Evolutionary conservation across 1,140 invertebrate genomes (phyloP).

Genomic region (Tribolium castaneum): DNA sequence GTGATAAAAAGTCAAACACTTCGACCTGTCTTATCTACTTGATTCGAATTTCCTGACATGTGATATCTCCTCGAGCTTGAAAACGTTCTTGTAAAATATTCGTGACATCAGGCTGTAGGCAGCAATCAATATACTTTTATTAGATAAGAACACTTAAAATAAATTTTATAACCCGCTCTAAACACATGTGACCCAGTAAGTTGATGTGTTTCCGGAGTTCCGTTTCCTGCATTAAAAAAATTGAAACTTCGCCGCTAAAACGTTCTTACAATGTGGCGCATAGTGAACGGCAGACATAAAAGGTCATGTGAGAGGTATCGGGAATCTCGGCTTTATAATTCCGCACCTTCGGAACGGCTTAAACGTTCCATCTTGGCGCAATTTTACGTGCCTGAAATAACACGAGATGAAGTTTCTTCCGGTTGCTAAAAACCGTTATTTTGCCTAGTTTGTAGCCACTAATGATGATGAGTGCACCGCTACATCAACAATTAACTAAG

Average conservation of each 20-base stretch:
- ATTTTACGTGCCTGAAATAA: not conserved
- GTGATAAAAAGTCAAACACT: not conserved
- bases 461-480: constrained; percentile 4
- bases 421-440: not conserved
- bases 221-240: constrained; percentile 4
- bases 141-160: constrained; percentile 24
- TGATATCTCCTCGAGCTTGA: not conserved
- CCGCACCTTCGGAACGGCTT: not conserved
- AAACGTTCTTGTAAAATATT: not conserved
- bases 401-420: not conserved
- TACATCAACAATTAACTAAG: constrained; percentile 18
- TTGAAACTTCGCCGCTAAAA: constrained; percentile 1
- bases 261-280: not conserved
- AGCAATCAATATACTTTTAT: constrained; percentile 25
- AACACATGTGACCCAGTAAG: constrained; percentile 10
- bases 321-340: constrained; percentile 15
- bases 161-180: constrained; percentile 13
- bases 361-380: not conserved
- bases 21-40: not conserved
- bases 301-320: not conserved
- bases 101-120: not conserved
- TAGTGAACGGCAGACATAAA: not conserved
- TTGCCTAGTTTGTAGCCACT: not conserved
- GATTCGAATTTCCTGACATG: not conserved
- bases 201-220: not conserved